Percentiles rank a stretch among this genome's conserved stretches.
Conservation (phyloP, 2,888 invertebrate genomes). For the Thera britannica region DNA sequence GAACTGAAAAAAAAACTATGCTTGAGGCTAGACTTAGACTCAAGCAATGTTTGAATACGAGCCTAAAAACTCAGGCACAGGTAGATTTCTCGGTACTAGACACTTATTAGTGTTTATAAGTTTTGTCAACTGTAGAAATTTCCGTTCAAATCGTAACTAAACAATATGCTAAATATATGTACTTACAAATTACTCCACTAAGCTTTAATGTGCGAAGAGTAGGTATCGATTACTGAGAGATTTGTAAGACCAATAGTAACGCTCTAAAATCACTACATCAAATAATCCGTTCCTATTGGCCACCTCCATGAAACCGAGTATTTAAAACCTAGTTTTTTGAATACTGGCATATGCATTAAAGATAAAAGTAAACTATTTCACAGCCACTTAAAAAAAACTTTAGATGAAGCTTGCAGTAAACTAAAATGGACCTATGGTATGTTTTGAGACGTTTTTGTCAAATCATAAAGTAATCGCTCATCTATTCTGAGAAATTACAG, state of each 20-base stretch:
- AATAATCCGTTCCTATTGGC: slow-evolving; percentile 1
- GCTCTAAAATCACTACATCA: slow-evolving; percentile 2
- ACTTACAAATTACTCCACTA: slow-evolving; percentile 10
- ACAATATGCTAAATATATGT: slow-evolving; percentile 1
- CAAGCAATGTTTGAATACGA: too few species aligned
- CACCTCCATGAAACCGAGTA: slow-evolving; percentile 15
- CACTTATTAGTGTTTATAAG: too few species aligned
- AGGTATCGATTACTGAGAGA: not conserved
- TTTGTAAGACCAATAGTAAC: slow-evolving; percentile 7
- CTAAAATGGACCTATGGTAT: slow-evolving; percentile 24
- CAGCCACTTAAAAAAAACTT: slow-evolving; percentile 73
- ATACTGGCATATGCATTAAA: slow-evolving; percentile 39
- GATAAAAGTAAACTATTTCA: slow-evolving; percentile 68
- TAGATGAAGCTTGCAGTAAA: slow-evolving; percentile 50
- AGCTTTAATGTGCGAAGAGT: slow-evolving; percentile 20
- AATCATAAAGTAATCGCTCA: not conserved
- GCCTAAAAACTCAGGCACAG: too few species aligned
- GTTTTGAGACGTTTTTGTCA: slow-evolving; percentile 18
- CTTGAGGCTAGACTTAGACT: too few species aligned
- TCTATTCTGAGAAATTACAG: not conserved
- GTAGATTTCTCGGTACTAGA: too few species aligned
- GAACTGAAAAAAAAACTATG: too few species aligned
- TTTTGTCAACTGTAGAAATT: too few species aligned
- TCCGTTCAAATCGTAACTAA: not conserved
- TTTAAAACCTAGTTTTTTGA: slow-evolving; percentile 29